These are phyloP conservation scores for Rhinogobius similis DNA, from an alignment of 2,113 vertebrate species.

Conservation along the genomic window DNA sequence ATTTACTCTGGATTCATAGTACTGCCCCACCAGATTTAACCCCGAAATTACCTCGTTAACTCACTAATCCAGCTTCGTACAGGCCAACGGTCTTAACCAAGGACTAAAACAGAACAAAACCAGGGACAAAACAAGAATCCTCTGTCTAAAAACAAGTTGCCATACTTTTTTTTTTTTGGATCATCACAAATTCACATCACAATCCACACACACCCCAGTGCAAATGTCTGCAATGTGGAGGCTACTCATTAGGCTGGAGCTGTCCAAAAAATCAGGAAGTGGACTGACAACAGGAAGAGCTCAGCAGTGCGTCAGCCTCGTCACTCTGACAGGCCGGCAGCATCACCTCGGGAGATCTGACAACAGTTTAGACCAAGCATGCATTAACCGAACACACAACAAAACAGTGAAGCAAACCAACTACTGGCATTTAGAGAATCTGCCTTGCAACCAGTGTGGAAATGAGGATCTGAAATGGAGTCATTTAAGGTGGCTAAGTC, in stretches of 20 bases:
- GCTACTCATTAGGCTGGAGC: conserved; percentile 27
- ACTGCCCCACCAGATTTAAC: no score
- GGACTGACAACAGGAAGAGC: conserved; percentile 46
- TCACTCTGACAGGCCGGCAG: conserved; percentile 45
- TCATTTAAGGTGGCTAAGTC: neutral
- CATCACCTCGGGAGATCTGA: conserved; percentile 42
- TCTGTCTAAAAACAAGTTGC: no score
- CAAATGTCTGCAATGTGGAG: conserved; percentile 23
- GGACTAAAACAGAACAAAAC: no score
- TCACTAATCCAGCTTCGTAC: no score
- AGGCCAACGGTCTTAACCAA: no score
- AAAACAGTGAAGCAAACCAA: conserved; percentile 16
- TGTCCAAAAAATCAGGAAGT: conserved; percentile 44
- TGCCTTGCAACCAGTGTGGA: neutral
- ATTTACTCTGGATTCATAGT: no score
- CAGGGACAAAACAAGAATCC: no score
- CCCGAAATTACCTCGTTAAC: no score
- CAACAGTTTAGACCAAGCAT: conserved; percentile 32
- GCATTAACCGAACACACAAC: conserved; percentile 38
- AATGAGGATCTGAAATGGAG: neutral
- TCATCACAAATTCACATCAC: neutral
- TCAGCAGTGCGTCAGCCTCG: conserved; percentile 10
- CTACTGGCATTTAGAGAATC: conserved; percentile 14
- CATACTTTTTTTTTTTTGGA: neutral
- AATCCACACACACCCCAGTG: neutral